Base-by-base conservation (phyloP, 2,888 invertebrate species). In the Pristionchus entomophagus region DNA sequence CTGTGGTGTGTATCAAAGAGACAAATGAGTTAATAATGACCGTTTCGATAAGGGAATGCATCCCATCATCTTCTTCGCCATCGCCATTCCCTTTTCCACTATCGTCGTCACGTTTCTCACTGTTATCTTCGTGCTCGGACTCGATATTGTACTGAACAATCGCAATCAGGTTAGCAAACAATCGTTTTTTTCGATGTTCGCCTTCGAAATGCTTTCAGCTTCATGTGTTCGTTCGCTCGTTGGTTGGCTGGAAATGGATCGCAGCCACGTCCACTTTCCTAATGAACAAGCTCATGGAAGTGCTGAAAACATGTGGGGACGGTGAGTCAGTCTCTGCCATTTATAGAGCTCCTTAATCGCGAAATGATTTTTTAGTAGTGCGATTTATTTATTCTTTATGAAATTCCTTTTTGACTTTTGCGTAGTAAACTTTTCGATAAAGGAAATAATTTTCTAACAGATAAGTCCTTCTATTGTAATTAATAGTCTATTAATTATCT, bases 211-310 rank as follows among this genome's bases (percentile, higher is more conserved):
- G 45, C n/a, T n/a, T 73, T n/a, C 45, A 73, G 73, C 17, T 73
- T 35, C 73, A 73, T 32, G 73, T 73, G 12, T n/a, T 73, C 26
- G 73, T 73, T 19, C 73, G 73, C 14, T 73, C 73, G n/a, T 38
- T 73, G 41, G 73, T 73, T 8, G 73, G 73, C 41, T 38, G 41
- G 38, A 73, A 73, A 45, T 73, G 73, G 73, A 73, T 73, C 2
- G 41, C 41, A 4, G 73, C 41, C 73, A 73, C 73, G 10, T 26
- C 41, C 6, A 73, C 73, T n/a, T 73, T 73, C 73, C 8, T 73
- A n/a, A 73, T 41, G 73, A 73, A 73, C 73, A 73, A 73, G 26
- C 41, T 73, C n/a, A 73, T 73, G 73, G 73, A 73, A 45, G 41
- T 73, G 19, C 26, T 73, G 26, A 73, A 73, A n/a, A 73, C 73